These are phyloP conservation scores for Nephrotoma appendiculata DNA, from an alignment of 2,888 invertebrate genomes.

Conservation along the genomic window DNA sequence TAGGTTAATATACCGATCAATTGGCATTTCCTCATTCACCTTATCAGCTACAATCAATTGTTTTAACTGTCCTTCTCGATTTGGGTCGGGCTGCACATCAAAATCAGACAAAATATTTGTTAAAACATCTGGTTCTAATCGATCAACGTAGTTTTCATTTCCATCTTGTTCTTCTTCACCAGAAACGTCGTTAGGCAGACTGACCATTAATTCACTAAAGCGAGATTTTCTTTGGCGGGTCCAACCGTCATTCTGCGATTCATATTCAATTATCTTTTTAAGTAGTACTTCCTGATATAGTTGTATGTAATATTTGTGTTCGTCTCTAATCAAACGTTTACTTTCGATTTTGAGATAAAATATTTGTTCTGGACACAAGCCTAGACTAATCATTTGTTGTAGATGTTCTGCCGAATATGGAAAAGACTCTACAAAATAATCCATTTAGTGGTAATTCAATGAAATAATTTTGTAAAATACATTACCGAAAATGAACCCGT, in stretches of 20 bases:
- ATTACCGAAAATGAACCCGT: not conserved
- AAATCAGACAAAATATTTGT: not conserved
- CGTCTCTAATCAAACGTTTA: not conserved
- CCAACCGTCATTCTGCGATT: not conserved
- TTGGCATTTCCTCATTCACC: not conserved
- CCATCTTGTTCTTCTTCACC: not conserved
- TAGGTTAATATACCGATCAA: not conserved
- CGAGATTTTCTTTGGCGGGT: not conserved
- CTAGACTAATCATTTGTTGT: not conserved
- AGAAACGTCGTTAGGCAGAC: not conserved
- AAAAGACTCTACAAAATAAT: not conserved
- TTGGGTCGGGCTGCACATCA: not conserved
- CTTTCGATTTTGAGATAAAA: not conserved
- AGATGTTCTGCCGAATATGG: not conserved
- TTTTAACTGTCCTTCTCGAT: not conserved
- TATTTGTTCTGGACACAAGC: not conserved
- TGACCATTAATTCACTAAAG: not conserved
- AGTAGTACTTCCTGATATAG: not conserved
- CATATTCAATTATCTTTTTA: not conserved
- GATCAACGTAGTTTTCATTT: not conserved
- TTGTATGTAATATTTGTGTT: not conserved
- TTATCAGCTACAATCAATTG: not conserved
- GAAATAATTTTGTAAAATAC: not conserved
- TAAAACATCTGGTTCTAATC: not conserved
- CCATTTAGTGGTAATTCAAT: not conserved